A percentile compares a stretch with the other conserved stretches of the same genome.
These are phyloP conservation scores for Hyles euphorbiae DNA, from an alignment of 1,140 invertebrate genomes.

Conservation along the genomic window DNA sequence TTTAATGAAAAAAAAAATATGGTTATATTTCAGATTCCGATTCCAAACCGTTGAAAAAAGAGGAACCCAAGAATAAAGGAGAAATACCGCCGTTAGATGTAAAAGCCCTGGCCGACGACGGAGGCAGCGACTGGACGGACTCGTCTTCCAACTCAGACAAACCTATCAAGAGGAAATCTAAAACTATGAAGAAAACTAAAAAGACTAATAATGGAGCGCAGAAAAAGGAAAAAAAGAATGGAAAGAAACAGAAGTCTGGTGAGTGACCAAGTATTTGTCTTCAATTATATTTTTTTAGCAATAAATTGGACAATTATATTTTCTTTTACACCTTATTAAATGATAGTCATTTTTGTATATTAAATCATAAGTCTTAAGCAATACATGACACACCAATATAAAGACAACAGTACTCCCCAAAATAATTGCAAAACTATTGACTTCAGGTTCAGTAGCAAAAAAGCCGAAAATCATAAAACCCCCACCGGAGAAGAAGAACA, in stretches of 20 bases:
- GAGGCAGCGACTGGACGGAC: conserved; percentile 34
- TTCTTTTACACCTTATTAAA: background rate
- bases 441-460: conserved; percentile 34
- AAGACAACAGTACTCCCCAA: too few relatives aligned
- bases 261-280: background rate
- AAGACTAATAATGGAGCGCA: conserved; percentile 7
- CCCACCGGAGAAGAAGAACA: conserved; percentile 54
- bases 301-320: background rate
- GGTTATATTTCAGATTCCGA: conserved; percentile 18
- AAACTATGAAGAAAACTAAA: conserved; percentile 22
- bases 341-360: too few relatives aligned
- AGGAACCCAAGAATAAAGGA: conserved; percentile 24
- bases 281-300: background rate
- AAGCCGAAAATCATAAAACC: conserved; percentile 43
- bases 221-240: conserved; percentile 37
- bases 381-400: too few relatives aligned
- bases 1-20: too few relatives aligned
- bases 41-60: conserved; percentile 39
- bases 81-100: conserved; percentile 11
- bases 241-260: conserved; percentile 21
- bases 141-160: conserved; percentile 56
- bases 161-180: conserved; percentile 45
- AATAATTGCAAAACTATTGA: too few relatives aligned
- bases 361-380: too few relatives aligned
- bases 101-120: conserved; percentile 28